Conservation (phyloP, 2,888 invertebrate species). For the Aphodius sticticus region DNA sequence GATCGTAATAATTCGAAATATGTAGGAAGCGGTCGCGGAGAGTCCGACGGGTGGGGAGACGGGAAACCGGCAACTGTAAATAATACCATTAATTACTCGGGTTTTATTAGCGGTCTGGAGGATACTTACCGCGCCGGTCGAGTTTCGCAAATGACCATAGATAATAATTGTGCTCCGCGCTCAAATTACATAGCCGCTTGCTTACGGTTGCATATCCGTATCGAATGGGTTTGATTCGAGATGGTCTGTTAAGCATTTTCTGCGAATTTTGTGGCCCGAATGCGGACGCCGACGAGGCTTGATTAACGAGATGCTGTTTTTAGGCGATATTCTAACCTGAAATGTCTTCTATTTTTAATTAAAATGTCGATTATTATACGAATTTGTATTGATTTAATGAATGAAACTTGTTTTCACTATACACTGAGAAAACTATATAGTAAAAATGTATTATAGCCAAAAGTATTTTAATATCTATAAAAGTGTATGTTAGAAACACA, state of each 20-base stretch:
- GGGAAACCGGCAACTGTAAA: slow-evolving; percentile 17
- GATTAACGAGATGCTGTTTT: too few species aligned
- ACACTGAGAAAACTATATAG: too few species aligned
- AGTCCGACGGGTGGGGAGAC: neutral
- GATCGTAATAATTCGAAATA: neutral
- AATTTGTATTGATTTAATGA: too few species aligned
- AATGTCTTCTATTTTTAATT: too few species aligned
- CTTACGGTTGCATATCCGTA: slow-evolving; percentile 21
- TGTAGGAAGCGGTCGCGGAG: neutral
- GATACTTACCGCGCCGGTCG: neutral
- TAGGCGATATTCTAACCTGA: too few species aligned
- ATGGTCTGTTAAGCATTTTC: slow-evolving; percentile 22
- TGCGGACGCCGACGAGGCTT: neutral
- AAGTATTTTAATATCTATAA: too few species aligned
- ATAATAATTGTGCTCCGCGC: slow-evolving; percentile 4
- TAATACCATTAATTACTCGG: slow-evolving; percentile 19
- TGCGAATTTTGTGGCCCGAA: neutral
- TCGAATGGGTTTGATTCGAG: slow-evolving; percentile 24
- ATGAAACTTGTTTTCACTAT: too few species aligned
- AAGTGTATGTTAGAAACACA: too few species aligned
- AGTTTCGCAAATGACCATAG: slow-evolving; percentile 4
- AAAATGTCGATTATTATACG: too few species aligned
- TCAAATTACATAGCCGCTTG: slow-evolving; percentile 9
- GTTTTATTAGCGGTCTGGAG: neutral
- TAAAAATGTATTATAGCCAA: too few species aligned